Base-by-base conservation (phyloP, 2,888 invertebrate genomes). In the Mythimna lalbum region DNA sequence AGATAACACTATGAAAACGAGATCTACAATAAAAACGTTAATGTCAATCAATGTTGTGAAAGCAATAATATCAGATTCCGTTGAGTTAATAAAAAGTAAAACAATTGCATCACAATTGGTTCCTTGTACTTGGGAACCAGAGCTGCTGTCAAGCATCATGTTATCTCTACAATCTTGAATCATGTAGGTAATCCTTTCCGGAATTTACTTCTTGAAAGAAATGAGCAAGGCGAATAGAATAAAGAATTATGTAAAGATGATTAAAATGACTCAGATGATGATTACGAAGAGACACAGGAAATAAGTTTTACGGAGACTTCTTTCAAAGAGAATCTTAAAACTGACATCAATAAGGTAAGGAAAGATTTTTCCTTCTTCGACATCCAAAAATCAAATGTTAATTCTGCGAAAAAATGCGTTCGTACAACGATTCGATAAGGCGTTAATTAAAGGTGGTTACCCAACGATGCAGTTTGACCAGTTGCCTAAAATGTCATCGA, bases 31-130 rank as follows among this genome's bases (percentile, higher is more conserved):
- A 77, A 73, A 78, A 77, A 78, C 55, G 68, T 68, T 76, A 39
- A 63, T 71, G 76, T 83, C 85, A 83, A 83, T 86, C 84, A 79
- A 72, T 71, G 57, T 43, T 59, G 80, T 82, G 86, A 86, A 84
- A 86, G 84, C 74, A 55, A 68, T 76, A 69, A 74, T 84, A 85
- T 81, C 76, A 52, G 70, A 80, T 84, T 81, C 76, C 78, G 73
- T 74, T 21, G 73, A 53, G 53, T 63, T 53, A 21, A 72, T 72
- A 84, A 85, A 84, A 78, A 83, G 71, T 83, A 69, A 69, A 79
- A 82, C 76, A 81, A 82, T 83, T 70, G 65, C 79, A 63, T 79
- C 76, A 76, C 69, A 74, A 71, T 76, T 47, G 66, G 73, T 78
- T 81, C 77, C 83, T 74, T 49, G 62, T 60, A 66, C 69, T 72